phyloP scores from a whole-genome alignment of 2,888 invertebrate genomes.

The Crepidodera aurea region DNA sequence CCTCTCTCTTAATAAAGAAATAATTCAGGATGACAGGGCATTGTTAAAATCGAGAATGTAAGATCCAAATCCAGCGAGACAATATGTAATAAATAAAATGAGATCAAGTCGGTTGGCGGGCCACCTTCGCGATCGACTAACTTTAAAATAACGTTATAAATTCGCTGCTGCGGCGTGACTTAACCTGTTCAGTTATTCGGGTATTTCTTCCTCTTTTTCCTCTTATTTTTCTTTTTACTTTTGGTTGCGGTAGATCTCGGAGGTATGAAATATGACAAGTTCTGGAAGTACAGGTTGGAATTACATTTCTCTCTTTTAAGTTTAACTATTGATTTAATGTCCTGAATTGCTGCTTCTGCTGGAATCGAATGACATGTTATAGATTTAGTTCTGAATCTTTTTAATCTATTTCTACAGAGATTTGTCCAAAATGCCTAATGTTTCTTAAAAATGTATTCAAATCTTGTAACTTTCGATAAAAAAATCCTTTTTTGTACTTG shows the following conservation, averaged over 20 bases:
- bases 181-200: constrained; percentile 27
- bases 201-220: background rate
- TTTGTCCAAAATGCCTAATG: too few species aligned
- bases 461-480: too few species aligned
- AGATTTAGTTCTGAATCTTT: too few species aligned
- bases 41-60: constrained; percentile 32
- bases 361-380: too few species aligned
- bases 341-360: too few species aligned
- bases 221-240: background rate
- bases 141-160: constrained; percentile 34
- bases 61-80: constrained; percentile 34
- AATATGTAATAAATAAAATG: constrained; percentile 38
- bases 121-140: constrained; percentile 32
- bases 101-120: constrained; percentile 28
- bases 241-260: background rate
- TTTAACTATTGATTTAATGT: too few species aligned
- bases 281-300: background rate
- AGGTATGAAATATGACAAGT: constrained; percentile 2
- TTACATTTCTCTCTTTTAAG: too few species aligned
- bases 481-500: too few species aligned
- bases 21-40: constrained; percentile 31
- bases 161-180: constrained; percentile 30
- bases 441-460: too few species aligned
- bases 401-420: too few species aligned
- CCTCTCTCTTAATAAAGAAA: constrained; percentile 34